A percentile compares a stretch with the other conserved stretches of the same genome.
Evolutionary conservation across 2,888 invertebrate species (phyloP).

Genomic region (Lutraria lutraria): DNA sequence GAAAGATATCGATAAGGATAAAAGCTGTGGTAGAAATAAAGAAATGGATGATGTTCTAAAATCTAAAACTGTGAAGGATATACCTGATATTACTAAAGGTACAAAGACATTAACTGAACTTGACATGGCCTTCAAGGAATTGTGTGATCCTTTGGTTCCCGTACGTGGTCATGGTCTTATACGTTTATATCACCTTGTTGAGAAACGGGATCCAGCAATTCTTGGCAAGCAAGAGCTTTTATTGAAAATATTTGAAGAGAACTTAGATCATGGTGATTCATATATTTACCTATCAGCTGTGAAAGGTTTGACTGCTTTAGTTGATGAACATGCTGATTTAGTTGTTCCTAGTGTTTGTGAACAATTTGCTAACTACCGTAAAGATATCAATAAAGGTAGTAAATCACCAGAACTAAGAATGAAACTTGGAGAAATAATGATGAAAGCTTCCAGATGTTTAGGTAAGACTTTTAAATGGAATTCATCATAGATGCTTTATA

Average conservation of each 20-base stretch:
- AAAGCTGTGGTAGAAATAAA: neutral
- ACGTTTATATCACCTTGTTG: constrained; percentile 91
- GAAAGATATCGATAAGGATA: neutral
- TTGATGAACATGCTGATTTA: constrained; percentile 90
- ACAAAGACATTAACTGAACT: constrained; percentile 58
- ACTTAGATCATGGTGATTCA: constrained; percentile 92
- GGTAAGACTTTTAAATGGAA: constrained; percentile 88
- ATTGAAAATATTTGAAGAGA: constrained; percentile 92
- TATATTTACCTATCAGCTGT: constrained; percentile 94
- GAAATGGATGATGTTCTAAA: neutral
- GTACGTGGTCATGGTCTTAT: constrained; percentile 93
- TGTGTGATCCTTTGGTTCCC: constrained; percentile 92
- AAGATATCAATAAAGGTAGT: constrained; percentile 21
- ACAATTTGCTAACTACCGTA: constrained; percentile 88
- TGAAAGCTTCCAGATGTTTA: constrained; percentile 91
- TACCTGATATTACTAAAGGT: neutral
- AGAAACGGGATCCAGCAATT: constrained; percentile 90
- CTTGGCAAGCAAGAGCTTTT: constrained; percentile 88
- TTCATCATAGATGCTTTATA: neutral
- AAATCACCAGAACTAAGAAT: constrained; percentile 88
- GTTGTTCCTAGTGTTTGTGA: constrained; percentile 91
- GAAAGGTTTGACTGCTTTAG: constrained; percentile 91
- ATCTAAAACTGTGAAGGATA: neutral
- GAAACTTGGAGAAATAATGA: constrained; percentile 93
- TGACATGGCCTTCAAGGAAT: constrained; percentile 89